A percentile compares a stretch with the other conserved stretches of the same genome.
Evolutionary conservation across 2,888 invertebrate genomes (phyloP).

Genomic region (Troides oblongomaculatus): DNA sequence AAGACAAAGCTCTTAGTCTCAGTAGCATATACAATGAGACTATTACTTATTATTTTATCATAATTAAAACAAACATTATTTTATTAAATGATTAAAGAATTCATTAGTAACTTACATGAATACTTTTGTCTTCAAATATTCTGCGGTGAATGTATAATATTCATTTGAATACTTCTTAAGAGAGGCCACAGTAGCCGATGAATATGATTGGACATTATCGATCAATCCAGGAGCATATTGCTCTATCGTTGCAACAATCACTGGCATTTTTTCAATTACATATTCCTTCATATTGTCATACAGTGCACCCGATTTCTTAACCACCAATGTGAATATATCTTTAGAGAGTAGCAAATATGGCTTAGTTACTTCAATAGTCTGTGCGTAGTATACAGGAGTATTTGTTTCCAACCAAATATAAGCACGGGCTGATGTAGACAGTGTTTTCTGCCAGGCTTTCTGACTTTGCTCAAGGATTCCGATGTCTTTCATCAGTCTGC

Average conservation of each 20-base stretch:
- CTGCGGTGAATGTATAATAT: constrained; percentile 74
- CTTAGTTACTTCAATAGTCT: constrained; percentile 74
- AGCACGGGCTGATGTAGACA: constrained; percentile 81
- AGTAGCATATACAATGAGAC: too few relatives aligned
- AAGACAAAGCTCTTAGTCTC: too few relatives aligned
- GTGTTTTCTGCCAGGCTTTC: constrained; percentile 80
- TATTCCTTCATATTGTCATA: constrained; percentile 75
- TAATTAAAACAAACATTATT: too few relatives aligned
- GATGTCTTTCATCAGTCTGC: constrained; percentile 82
- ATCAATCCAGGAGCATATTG: constrained; percentile 86
- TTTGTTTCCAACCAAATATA: constrained; percentile 84
- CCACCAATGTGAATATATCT: constrained; percentile 77
- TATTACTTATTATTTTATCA: too few relatives aligned
- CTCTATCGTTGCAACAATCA: constrained; percentile 78
- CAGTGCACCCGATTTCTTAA: constrained; percentile 73
- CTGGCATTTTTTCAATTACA: constrained; percentile 71
- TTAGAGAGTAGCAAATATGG: constrained; percentile 82
- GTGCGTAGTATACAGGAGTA: constrained; percentile 83
- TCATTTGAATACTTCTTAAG: constrained; percentile 72
- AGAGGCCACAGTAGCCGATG: constrained; percentile 62
- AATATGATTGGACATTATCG: constrained; percentile 79
- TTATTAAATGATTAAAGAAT: too few relatives aligned
- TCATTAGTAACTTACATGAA: constrained; percentile 85
- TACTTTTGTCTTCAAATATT: constrained; percentile 86
- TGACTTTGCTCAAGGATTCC: constrained; percentile 83